A percentile compares a stretch with the other conserved stretches of the same genome.
Conservation (phyloP, 2,113 vertebrate genomes). For the Chionodraco myersi region DNA sequence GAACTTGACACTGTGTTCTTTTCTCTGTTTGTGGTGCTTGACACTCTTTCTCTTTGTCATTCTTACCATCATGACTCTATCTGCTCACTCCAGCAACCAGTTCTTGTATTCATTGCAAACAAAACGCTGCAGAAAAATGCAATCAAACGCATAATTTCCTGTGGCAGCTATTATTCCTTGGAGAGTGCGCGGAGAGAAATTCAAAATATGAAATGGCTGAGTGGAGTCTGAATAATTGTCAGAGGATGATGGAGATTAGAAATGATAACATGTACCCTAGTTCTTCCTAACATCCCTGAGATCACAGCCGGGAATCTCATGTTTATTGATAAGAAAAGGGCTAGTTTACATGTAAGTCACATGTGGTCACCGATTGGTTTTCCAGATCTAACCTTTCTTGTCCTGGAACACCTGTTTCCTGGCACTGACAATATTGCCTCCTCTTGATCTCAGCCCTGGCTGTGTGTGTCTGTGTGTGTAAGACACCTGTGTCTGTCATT, state of each 20-base stretch:
- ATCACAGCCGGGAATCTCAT: background rate
- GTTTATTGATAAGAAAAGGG: constrained; percentile 4
- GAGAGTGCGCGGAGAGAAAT: background rate
- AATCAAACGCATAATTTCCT: background rate
- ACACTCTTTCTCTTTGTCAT: background rate
- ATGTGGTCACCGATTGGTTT: constrained; percentile 9
- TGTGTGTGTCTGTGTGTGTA: background rate
- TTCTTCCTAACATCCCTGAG: background rate
- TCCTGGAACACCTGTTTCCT: constrained; percentile 12
- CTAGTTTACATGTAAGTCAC: background rate
- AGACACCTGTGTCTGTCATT: constrained; percentile 6
- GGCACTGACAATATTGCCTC: constrained; percentile 22
- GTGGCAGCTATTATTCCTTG: background rate
- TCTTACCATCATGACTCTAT: background rate
- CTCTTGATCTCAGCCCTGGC: constrained; percentile 13
- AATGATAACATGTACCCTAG: background rate
- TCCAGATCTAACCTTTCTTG: constrained; percentile 4
- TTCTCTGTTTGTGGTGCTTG: background rate
- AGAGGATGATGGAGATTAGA: background rate
- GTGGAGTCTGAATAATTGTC: constrained; percentile 10
- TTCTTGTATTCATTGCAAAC: constrained; percentile 1
- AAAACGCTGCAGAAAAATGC: background rate
- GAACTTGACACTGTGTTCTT: background rate
- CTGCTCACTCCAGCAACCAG: background rate
- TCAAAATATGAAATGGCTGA: background rate